phyloP scores from a whole-genome alignment of 2,113 vertebrate species.

The Hucho hucho region DNA sequence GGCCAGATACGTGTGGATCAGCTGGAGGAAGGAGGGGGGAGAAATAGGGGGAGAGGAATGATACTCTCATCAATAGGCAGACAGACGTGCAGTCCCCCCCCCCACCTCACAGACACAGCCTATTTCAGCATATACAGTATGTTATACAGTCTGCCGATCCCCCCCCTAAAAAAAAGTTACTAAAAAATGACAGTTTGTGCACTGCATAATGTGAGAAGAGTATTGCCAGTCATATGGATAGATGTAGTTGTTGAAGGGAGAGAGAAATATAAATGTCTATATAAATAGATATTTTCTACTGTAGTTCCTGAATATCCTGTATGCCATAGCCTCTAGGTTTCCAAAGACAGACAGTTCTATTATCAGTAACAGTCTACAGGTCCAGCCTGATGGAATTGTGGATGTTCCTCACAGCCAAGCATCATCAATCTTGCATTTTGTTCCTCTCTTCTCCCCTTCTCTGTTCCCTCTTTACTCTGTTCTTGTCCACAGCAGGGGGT shows the following conservation, averaged over 20 bases:
- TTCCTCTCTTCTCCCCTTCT: constrained; percentile 8
- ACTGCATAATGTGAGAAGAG: background rate
- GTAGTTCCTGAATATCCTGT: too few relatives aligned
- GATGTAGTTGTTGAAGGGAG: too few relatives aligned
- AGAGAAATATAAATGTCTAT: too few relatives aligned
- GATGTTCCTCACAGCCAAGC: constrained; percentile 13
- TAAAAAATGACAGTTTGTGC: background rate
- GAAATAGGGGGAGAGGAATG: constrained; percentile 24
- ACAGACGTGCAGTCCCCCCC: constrained; percentile 37
- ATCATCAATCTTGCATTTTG: constrained; percentile 27
- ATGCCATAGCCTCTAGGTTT: too few relatives aligned
- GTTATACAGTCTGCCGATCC: background rate
- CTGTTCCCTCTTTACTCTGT: constrained; percentile 23
- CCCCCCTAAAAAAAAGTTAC: background rate
- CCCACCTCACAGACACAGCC: background rate
- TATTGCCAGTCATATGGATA: too few relatives aligned
- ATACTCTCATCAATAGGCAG: constrained; percentile 39
- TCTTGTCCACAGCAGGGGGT: constrained; percentile 25
- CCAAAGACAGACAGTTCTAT: too few relatives aligned
- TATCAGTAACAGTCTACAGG: too few relatives aligned
- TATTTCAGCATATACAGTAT: background rate
- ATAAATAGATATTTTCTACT: too few relatives aligned
- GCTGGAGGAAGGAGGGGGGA: constrained; percentile 55
- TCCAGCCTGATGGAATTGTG: too few relatives aligned
- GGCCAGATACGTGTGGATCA: constrained; percentile 70